Conservation (phyloP, 1,140 invertebrate species). For the silkworm (Bombyx mori) region ASM3026992v2 NC_085124.1:9417501-9418000, state of each 20-base stretch:
- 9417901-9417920: slow-evolving; percentile 13
- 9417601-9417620: slow-evolving; percentile 59
- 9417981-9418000: too few relatives aligned
- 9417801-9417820: slow-evolving; percentile 13
- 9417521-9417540: not conserved
- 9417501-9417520: not conserved
- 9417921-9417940: slow-evolving; percentile 10
- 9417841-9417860: not conserved
- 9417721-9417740: slow-evolving; percentile 64
- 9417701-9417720: slow-evolving; percentile 56
- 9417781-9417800: slow-evolving; percentile 41
- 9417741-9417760: slow-evolving; percentile 62
- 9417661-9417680: slow-evolving; percentile 45
- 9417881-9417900: not conserved
- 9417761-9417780: slow-evolving; percentile 48
- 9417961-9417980: slow-evolving; percentile 13
- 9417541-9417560: slow-evolving; percentile 7
- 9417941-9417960: slow-evolving; percentile 14
- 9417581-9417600: slow-evolving; percentile 53
- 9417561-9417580: slow-evolving; percentile 20
- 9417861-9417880: not conserved
- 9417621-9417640: slow-evolving; percentile 62
- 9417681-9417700: slow-evolving; percentile 44
- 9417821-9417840: slow-evolving; percentile 14
- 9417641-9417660: slow-evolving; percentile 56